Conservation (phyloP, 2,797 vertebrate genomes). For the Macropodus opercularis region DNA sequence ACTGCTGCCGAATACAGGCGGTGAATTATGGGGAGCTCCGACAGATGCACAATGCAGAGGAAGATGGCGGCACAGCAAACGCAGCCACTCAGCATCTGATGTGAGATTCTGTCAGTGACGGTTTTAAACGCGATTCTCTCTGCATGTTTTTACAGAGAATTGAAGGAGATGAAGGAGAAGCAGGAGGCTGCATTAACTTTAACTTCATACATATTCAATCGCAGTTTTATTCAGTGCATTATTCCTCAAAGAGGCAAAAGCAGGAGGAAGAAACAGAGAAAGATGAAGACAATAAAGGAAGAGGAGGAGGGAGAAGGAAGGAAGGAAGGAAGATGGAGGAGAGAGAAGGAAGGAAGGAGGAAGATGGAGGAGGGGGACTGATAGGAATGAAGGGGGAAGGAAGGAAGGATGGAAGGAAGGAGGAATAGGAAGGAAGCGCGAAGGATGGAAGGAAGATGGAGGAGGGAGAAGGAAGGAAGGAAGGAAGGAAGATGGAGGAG, state of each 20-base stretch:
- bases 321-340: no score
- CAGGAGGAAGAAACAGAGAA: neutral
- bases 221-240: neutral
- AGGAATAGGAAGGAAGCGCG: no score
- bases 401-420: no score
- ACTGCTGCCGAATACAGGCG: slow-evolving; percentile 19
- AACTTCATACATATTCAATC: slow-evolving; percentile 7
- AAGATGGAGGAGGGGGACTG: neutral
- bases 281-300: neutral
- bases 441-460: no score
- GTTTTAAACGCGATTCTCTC: neutral
- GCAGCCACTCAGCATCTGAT: neutral
- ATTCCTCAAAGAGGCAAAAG: neutral
- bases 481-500: no score
- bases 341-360: no score
- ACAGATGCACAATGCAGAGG: slow-evolving; percentile 7
- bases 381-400: no score
- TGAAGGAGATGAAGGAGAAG: neutral
- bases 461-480: no score
- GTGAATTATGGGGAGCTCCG: slow-evolving; percentile 26
- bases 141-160: neutral
- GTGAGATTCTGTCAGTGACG: neutral
- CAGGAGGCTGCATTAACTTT: neutral
- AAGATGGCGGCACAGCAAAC: neutral
- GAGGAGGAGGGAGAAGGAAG: neutral